Base-by-base conservation (phyloP, 2,888 invertebrate genomes). In the Anaspis maculata region DNA sequence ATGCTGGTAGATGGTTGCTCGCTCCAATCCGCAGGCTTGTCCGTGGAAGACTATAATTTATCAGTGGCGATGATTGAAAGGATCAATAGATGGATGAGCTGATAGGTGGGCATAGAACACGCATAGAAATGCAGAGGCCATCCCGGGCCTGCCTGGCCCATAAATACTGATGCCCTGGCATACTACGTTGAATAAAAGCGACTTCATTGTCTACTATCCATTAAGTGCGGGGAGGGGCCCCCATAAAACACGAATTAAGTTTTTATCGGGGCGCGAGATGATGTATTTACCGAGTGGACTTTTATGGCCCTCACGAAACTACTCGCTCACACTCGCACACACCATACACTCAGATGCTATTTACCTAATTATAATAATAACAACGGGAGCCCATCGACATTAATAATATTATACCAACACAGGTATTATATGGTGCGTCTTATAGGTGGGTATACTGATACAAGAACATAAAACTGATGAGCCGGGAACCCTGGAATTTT, bases 181-280 rank as follows among this genome's bases (percentile, higher is more conserved):
- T n/a, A n/a, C n/a, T n/a, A 34, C 42, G 42, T 41, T 45, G 48
- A 48, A 45, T 49, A 48, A 50, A 48, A 47, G 48, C 46, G 46
- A 46, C 48, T 52, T 48, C 48, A 45, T 48, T 46, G 48, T 45
- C 44, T 44, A 49, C 46, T 49, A 49, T 48, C 47, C 49, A 52
- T 52, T 53, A 52, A 44, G 45, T 34, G 46, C 37, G 48, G 44
- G 43, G 51, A 46, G 45, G 45, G 42, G 42, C 42, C 47, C n/a
- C n/a, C 52, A 54, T 54, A 56, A 54, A 56, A 54, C 42, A 48
- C 48, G 51, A 54, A 52, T 55, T 54, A 54, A 52, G 51, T 51
- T 56, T 56, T 54, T 55, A 56, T 51, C 54, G 51, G 51, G 44
- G 42, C 46, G 49, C 39, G 39, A 52, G 48, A 56, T 54, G 52